Evolutionary conservation across 2,797 vertebrate genomes (phyloP), one percentile per base, ranked within the genome.

Genomic region (Orestias chungarensis): DNA sequence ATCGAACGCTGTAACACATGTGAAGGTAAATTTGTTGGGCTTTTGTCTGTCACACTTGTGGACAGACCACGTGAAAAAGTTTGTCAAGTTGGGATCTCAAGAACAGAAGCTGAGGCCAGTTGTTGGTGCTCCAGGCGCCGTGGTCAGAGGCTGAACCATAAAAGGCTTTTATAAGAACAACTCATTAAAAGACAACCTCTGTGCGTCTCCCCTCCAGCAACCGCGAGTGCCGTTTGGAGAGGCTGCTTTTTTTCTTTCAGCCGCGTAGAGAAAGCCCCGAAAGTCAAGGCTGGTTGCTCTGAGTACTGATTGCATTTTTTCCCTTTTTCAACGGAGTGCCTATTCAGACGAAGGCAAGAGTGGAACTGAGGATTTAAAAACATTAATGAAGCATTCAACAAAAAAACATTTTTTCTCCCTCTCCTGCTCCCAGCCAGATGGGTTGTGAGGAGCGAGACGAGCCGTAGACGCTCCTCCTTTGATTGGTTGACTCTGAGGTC

Each of bases 401-500:
- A 80, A 57, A 83, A 73, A 86, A 86, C 84, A 75, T 83, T 81
- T 80, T 80, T 81, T 68, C 62, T 27, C 62, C 25, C 62, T 80
- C 68, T 86, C 70, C 73, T 82, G 66, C 88, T 86, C 85, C 55
- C 88, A 95, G 82, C 95, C 94, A 68, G 95, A 96, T 86, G 96
- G 95, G 91, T 92, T 96, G 66, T 93, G 85, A 96, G 92, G 96
- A 97, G 85, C 95, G 93, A 80, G 95, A 96, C 65, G 95, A 92
- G 69, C 94, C 95, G 93, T 95, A 96, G 79, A 73, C 50, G 76
- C 79, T 77, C 78, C 82, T 61, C 17, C 61, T 84, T 82, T 87
- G 87, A 90, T 88, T 85, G 84, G 82, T 86, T 89, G 88, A 90
- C 86, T 90, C 9, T 66, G 72, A 71, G 88, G 87, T 91, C 83